Evolutionary conservation across 2,888 invertebrate genomes (phyloP).

Genomic region (Poecilus cupreus): DNA sequence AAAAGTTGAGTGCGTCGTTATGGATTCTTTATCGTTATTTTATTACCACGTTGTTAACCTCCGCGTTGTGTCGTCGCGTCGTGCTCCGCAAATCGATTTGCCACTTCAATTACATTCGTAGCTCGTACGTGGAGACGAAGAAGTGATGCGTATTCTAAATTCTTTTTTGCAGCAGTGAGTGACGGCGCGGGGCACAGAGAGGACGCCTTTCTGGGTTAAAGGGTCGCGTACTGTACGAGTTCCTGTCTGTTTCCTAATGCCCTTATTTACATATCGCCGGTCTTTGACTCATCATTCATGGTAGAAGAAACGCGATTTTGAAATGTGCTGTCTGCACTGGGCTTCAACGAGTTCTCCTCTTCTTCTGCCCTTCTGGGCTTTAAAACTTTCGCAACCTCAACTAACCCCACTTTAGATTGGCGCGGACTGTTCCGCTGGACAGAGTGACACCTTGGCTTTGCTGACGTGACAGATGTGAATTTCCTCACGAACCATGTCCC

Average conservation of each 20-base stretch:
- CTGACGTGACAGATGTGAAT: neutral
- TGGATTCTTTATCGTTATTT: constrained; percentile 57
- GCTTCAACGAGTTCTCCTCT: neutral
- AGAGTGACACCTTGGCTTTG: constrained; percentile 18
- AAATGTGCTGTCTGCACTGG: constrained; percentile 20
- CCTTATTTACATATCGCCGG: constrained; percentile 55
- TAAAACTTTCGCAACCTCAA: neutral
- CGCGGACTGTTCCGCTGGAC: neutral
- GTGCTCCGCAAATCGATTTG: constrained; percentile 21
- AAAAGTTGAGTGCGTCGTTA: constrained; percentile 54
- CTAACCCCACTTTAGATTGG: constrained; percentile 13
- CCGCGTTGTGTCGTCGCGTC: neutral
- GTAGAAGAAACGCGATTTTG: constrained; percentile 53
- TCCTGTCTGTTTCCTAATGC: constrained; percentile 49
- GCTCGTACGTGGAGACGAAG: neutral
- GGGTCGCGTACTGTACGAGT: constrained; percentile 30
- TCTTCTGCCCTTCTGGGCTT: neutral
- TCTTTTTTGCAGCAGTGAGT: neutral
- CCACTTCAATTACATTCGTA: constrained; percentile 9
- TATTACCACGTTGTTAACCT: constrained; percentile 17
- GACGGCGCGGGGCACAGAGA: neutral
- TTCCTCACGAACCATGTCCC: neutral
- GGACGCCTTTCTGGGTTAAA: constrained; percentile 32
- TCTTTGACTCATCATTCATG: constrained; percentile 56
- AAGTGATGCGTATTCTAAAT: neutral